These are phyloP conservation scores for Dyspetes luteomarginatus DNA, from an alignment of 2,888 invertebrate genomes.

Conservation along the genomic window DNA sequence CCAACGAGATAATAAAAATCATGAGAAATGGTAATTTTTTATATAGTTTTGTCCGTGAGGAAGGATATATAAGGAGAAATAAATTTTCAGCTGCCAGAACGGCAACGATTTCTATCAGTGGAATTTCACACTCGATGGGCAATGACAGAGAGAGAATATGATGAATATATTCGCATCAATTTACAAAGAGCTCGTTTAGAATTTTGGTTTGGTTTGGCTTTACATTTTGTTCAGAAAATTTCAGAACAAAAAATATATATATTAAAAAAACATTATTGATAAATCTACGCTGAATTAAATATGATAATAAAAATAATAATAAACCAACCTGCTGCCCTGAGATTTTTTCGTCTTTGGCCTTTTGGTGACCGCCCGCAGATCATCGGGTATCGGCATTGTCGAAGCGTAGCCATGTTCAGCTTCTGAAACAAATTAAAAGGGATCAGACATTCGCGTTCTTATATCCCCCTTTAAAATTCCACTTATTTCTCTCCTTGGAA, in stretches of 20 bases:
- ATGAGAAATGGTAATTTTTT: no score
- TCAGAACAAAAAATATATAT: not conserved
- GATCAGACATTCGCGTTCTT: slow-evolving; percentile 16
- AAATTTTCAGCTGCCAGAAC: no score
- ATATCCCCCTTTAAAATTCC: not conserved
- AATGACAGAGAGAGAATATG: no score
- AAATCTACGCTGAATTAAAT: not conserved
- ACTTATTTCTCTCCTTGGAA: no score
- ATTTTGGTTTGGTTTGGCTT: no score
- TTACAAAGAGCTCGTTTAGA: no score
- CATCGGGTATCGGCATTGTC: slow-evolving; percentile 91
- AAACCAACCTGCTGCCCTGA: slow-evolving; percentile 93
- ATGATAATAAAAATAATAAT: not conserved
- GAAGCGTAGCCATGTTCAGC: slow-evolving; percentile 96
- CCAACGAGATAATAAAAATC: no score
- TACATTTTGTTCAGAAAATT: not conserved
- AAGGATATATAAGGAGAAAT: no score
- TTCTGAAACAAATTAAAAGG: slow-evolving; percentile 84
- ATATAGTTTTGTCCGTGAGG: no score
- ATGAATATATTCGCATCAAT: no score
- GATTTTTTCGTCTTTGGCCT: slow-evolving; percentile 94
- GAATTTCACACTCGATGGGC: no score
- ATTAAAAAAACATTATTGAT: not conserved
- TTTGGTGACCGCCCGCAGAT: slow-evolving; percentile 88
- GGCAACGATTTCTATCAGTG: no score